Evolutionary conservation across 2,888 invertebrate species (phyloP).

Genomic region (Zele albiditarsus): DNA sequence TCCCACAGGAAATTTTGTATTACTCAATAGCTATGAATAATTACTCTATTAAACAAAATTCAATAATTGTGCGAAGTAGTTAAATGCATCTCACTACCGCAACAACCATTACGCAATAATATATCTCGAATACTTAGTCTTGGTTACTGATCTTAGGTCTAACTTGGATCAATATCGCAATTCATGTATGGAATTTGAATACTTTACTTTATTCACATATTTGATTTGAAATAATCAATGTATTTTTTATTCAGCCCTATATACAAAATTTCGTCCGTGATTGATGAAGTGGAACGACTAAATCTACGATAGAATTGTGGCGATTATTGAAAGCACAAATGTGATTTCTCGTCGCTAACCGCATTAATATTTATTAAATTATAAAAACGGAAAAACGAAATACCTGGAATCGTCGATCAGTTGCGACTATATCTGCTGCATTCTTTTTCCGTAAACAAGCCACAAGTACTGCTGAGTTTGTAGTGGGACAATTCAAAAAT

Average conservation of each 20-base stretch:
- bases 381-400: background rate
- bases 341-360: background rate
- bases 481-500: slow-evolving; percentile 77
- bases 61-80: background rate
- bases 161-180: background rate
- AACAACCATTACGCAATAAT: background rate
- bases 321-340: background rate
- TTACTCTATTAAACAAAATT: background rate
- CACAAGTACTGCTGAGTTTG: slow-evolving; percentile 75
- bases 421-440: slow-evolving; percentile 79
- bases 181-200: background rate
- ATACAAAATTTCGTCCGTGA: too few species aligned
- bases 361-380: background rate
- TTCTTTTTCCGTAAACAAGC: slow-evolving; percentile 78
- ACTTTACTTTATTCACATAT: background rate
- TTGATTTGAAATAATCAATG: too few species aligned
- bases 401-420: slow-evolving; percentile 81
- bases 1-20: background rate
- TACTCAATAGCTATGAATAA: background rate
- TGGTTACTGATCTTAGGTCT: too few species aligned
- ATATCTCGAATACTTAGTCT: background rate
- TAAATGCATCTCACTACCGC: background rate
- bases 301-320: background rate
- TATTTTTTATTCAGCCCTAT: too few species aligned
- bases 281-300: background rate